Conservation (phyloP, 1,140 invertebrate genomes). For the Pseudomyrmex dendroicus region DNA sequence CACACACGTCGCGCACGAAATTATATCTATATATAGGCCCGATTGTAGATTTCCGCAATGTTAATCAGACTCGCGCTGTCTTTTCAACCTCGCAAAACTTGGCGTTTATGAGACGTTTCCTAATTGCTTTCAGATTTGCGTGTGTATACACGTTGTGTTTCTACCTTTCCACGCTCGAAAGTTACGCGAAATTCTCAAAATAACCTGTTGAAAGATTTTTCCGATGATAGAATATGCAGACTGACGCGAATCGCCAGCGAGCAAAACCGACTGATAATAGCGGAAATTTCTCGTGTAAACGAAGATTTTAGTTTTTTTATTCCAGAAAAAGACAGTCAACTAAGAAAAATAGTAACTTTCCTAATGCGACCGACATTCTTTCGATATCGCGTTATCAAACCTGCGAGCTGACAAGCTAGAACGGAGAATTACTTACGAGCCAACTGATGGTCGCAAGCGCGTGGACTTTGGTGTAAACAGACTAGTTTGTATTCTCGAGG, state of each 20-base stretch:
- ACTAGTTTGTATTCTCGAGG: conserved; percentile 62
- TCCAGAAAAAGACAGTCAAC: background rate
- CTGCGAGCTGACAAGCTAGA: conserved; percentile 8
- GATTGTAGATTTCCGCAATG: conserved; percentile 34
- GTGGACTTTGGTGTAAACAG: conserved; percentile 64
- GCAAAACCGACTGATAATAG: no score
- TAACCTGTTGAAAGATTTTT: conserved; percentile 1
- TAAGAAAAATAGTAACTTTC: background rate
- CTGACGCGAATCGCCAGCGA: no score
- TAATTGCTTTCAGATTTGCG: conserved; percentile 29
- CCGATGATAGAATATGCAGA: background rate
- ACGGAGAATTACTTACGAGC: conserved; percentile 50
- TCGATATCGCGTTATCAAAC: conserved; percentile 15
- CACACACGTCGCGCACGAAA: background rate
- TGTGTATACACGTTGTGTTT: background rate
- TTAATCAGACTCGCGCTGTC: conserved; percentile 9
- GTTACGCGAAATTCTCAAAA: background rate
- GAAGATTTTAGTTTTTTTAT: no score
- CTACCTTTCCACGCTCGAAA: background rate
- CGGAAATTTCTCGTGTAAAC: no score
- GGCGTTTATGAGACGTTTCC: conserved; percentile 2
- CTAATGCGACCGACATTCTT: background rate
- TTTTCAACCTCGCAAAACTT: conserved; percentile 11
- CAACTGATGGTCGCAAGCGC: conserved; percentile 29
- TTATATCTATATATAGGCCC: no score